phyloP scores from a whole-genome alignment of 2,797 vertebrate species.

The Chelidonichthys spinosus region DNA sequence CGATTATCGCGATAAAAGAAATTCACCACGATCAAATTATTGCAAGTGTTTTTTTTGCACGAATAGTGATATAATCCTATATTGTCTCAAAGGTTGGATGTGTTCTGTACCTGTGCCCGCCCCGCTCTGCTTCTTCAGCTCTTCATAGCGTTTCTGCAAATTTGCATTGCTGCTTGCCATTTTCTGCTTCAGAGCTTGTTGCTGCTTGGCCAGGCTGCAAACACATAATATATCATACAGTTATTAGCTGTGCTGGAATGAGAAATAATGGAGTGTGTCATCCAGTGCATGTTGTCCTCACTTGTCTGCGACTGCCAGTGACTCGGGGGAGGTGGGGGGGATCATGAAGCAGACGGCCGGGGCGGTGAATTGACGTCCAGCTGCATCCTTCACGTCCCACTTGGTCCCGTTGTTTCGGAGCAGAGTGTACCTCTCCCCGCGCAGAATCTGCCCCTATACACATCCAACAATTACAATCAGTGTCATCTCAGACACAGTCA shows the following conservation, averaged over 20 bases:
- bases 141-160: slow-evolving; percentile 85
- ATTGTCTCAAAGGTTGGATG: no score
- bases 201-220: slow-evolving; percentile 87
- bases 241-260: not conserved
- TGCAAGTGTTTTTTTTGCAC: no score
- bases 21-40: no score
- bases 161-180: slow-evolving; percentile 79
- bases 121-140: slow-evolving; percentile 86
- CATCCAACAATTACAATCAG: not conserved
- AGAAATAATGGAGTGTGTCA: not conserved
- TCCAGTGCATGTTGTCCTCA: slow-evolving; percentile 56
- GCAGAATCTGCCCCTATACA: slow-evolving; percentile 86
- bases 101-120: slow-evolving; percentile 73
- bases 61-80: no score
- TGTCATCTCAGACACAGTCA: not conserved
- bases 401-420: slow-evolving; percentile 85
- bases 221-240: not conserved
- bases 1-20: no score
- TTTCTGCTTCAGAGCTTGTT: slow-evolving; percentile 87
- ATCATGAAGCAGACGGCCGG: slow-evolving; percentile 94
- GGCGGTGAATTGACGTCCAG: slow-evolving; percentile 84
- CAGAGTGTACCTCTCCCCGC: slow-evolving; percentile 91
- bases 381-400: slow-evolving; percentile 91
- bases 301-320: slow-evolving; percentile 87
- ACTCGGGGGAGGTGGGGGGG: slow-evolving; percentile 91